Conservation (phyloP, 2,888 invertebrate genomes). For the Xylota sylvarum region DNA sequence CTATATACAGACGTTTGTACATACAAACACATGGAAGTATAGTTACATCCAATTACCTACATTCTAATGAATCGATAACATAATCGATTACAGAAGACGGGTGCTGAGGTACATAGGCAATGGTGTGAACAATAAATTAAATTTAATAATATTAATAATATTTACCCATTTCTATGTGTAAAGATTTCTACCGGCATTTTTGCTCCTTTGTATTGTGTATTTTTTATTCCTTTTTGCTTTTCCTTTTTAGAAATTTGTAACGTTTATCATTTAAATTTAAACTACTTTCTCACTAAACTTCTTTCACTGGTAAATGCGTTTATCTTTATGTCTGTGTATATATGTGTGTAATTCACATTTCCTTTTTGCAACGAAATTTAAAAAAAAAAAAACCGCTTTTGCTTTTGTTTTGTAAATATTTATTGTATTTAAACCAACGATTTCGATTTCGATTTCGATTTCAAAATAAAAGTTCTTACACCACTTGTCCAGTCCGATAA, state of each 20-base stretch:
- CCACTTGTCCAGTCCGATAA: not conserved
- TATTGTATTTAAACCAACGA: not conserved
- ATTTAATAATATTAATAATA: too few relatives aligned
- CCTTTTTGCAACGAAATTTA: not conserved
- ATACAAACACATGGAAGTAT: too few relatives aligned
- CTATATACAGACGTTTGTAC: too few relatives aligned
- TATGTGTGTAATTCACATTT: not conserved
- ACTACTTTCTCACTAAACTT: not conserved
- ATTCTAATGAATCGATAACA: conserved; percentile 5
- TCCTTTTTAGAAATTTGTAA: not conserved
- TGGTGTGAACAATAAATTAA: not conserved
- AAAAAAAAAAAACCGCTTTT: not conserved
- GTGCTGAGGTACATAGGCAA: conserved; percentile 9
- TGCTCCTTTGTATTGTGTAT: not conserved
- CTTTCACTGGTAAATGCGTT: not conserved
- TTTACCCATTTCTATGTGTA: conserved; percentile 46
- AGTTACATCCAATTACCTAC: too few relatives aligned
- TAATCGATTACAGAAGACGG: not conserved
- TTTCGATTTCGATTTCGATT: conserved; percentile 52
- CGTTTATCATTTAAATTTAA: conserved; percentile 10
- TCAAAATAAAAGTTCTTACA: conserved; percentile 22
- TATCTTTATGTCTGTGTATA: too few relatives aligned
- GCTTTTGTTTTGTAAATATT: not conserved
- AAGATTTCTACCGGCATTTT: conserved; percentile 48
- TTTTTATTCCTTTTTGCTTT: not conserved